Base-by-base conservation (phyloP, 1,140 invertebrate genomes). In the Ephestia elutella region DNA sequence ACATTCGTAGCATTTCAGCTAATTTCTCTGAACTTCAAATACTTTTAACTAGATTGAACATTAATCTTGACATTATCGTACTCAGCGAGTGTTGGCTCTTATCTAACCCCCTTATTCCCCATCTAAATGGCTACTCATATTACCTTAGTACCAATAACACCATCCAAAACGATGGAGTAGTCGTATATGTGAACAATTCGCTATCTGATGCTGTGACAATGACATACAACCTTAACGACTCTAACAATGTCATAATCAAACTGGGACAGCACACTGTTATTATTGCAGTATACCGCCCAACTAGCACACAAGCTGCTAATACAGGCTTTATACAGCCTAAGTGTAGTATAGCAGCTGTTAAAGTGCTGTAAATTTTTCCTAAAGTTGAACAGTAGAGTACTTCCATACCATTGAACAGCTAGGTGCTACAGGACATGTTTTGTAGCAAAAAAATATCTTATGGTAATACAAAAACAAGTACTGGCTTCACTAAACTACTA, bases 91-190 rank as follows among this genome's bases (percentile, higher is more conserved):
- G 48, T 13, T 49, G 48, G 48, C 48, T 49, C 5, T 13, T 19
- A n/a, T 19, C 15, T 9, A 49, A 15, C 1, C 48, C 48, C 15
- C 48, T 18, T 19, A 17, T 60, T 35, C 15, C 21, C 0, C 10
- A 55, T 13, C 15, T 54, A 11, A 35, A 10, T 10, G 10, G 35
- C 32, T 49, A 49, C 15, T 15, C 21, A 21, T 15, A 49, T 30
- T 57, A n/a, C 25, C 8, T 8, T 9, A 57, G 18, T 9, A n/a
- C 5, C 21, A 57, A 57, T n/a, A 38, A 58, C n/a, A 35, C 32
- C 20, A 50, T 18, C 19, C 56, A 58, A 25, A 58, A 38, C 38
- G 44, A 38, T 51, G 56, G 56, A 2, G 56, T 58, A 9, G 56
- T 58, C 11, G 10, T 58, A 20, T 58, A 51, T 21, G 30, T 58